Percentiles rank a stretch among this genome's conserved stretches.
Evolutionary conservation across 2,797 vertebrate species (phyloP).

Genomic region (Schizopygopsis pylzovi): DNA sequence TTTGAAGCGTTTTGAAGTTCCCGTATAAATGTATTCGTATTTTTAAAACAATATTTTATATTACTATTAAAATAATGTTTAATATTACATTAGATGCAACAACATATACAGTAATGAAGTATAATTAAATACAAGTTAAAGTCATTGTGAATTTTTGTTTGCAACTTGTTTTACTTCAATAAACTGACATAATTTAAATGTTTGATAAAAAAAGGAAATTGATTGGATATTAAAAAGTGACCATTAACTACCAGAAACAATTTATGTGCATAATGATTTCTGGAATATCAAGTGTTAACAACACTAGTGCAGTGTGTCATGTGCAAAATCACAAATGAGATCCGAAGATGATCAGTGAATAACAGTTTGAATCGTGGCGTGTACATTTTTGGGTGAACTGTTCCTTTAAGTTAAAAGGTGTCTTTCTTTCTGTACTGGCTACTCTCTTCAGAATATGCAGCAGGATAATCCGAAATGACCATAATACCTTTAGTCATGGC

Average conservation of each 20-base stretch:
- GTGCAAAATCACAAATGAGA: background rate
- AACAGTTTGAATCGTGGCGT: background rate
- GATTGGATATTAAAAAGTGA: background rate
- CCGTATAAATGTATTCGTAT: background rate
- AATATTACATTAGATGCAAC: no score
- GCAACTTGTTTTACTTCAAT: no score
- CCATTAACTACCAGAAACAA: background rate
- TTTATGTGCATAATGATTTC: background rate
- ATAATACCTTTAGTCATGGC: constrained; percentile 42
- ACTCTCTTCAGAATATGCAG: constrained; percentile 22
- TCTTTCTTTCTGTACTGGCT: constrained; percentile 26
- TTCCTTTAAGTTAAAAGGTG: background rate
- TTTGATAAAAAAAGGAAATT: no score
- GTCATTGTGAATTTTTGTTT: no score
- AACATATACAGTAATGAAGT: no score
- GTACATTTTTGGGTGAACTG: background rate
- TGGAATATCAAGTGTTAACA: background rate
- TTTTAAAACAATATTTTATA: background rate
- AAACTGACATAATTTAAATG: no score
- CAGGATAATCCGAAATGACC: constrained; percentile 32
- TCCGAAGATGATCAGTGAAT: background rate
- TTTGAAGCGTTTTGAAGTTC: background rate
- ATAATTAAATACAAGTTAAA: no score
- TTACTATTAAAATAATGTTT: no score
- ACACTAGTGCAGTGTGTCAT: background rate